phyloP scores from a whole-genome alignment of 2,888 invertebrate species.

The Invenusta paracnida region DNA sequence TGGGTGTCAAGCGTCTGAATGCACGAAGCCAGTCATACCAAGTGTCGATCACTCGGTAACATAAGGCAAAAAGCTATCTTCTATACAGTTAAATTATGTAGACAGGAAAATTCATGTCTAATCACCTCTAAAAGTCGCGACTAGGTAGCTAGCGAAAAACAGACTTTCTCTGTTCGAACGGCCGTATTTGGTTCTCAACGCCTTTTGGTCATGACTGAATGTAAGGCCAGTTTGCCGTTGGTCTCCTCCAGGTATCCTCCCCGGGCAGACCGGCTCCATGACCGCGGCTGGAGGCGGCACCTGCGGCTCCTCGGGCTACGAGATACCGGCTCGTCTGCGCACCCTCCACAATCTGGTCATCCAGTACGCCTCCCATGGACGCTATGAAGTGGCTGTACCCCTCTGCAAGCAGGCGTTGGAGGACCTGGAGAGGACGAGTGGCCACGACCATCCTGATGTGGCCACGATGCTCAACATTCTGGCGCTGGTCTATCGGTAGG shows the following conservation, averaged over 20 bases:
- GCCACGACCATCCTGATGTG: conserved; percentile 98
- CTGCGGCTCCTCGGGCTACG: conserved; percentile 95
- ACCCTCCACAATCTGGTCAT: conserved; percentile 98
- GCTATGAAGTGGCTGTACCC: conserved; percentile 91
- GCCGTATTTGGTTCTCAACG: background rate
- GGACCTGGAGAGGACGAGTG: conserved; percentile 95
- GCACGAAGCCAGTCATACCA: too few relatives aligned
- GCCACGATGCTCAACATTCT: conserved; percentile 98
- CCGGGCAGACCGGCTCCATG: conserved; percentile 64
- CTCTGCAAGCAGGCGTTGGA: conserved; percentile 97
- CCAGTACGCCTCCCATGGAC: conserved; percentile 94
- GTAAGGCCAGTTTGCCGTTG: too few relatives aligned
- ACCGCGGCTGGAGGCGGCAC: too few relatives aligned
- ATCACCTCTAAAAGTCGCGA: too few relatives aligned
- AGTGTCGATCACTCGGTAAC: too few relatives aligned
- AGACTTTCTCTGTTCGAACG: too few relatives aligned
- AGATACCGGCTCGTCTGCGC: conserved; percentile 92
- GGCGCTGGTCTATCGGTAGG: conserved; percentile 72
- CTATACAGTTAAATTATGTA: too few relatives aligned
- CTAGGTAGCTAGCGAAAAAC: too few relatives aligned
- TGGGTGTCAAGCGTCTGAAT: too few relatives aligned
- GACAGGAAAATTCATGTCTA: too few relatives aligned
- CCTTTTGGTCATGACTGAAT: too few relatives aligned
- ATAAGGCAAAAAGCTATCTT: too few relatives aligned
- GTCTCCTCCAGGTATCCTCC: background rate